Evolutionary conservation across 1,140 invertebrate species (phyloP).

Genomic region (Pseudomyrmex sp.): DNA sequence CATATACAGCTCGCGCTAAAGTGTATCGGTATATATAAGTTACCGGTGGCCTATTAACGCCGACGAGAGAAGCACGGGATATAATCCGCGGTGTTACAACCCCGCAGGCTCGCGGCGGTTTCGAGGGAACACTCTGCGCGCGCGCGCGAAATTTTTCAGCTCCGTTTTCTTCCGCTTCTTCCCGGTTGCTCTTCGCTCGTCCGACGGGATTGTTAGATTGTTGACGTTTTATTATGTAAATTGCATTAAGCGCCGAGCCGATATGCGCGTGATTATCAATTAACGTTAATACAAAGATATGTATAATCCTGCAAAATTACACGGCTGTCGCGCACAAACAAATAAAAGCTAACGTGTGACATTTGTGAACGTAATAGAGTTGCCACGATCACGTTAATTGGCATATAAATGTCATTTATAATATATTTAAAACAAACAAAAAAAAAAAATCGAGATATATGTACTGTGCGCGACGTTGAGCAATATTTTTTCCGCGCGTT

Average conservation of each 20-base stretch:
- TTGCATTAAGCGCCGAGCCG: constrained; percentile 32
- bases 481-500: too few relatives aligned
- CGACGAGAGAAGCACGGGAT: constrained; percentile 54
- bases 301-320: constrained; percentile 16
- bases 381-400: not conserved
- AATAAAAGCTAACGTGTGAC: not conserved
- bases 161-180: constrained; percentile 23
- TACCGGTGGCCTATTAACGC: constrained; percentile 61
- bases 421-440: not conserved
- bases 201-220: not conserved
- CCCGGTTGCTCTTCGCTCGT: constrained; percentile 17
- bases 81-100: constrained; percentile 40
- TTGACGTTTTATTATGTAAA: constrained; percentile 41
- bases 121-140: constrained; percentile 32
- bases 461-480: too few relatives aligned
- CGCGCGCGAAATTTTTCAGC: constrained; percentile 42
- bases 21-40: constrained; percentile 49
- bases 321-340: not conserved
- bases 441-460: not conserved
- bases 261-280: constrained; percentile 31
- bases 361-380: not conserved
- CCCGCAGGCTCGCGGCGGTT: constrained; percentile 35
- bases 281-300: not conserved
- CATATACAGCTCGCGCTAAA: constrained; percentile 33
- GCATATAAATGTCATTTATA: not conserved